A percentile compares a stretch with the other conserved stretches of the same genome.
Evolutionary conservation across 2,888 invertebrate species (phyloP).

Genomic region (Melinopterus prodromus): DNA sequence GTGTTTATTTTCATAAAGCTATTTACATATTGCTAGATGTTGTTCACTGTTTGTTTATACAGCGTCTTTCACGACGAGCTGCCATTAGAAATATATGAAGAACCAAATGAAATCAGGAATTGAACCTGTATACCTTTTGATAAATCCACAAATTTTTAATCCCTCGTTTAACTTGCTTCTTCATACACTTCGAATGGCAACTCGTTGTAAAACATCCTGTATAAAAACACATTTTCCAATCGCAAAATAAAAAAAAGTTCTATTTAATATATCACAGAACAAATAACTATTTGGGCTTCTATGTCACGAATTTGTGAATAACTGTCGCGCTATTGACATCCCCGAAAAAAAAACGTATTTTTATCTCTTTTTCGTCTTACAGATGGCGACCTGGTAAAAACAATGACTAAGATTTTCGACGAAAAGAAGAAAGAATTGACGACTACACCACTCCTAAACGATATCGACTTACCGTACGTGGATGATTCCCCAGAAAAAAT

Average conservation of each 20-base stretch:
- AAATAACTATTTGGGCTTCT: background rate
- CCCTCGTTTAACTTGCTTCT: no score
- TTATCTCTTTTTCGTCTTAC: constrained; percentile 55
- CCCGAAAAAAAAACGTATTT: constrained; percentile 5
- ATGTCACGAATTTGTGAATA: background rate
- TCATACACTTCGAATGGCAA: no score
- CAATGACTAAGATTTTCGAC: constrained; percentile 85
- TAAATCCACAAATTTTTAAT: no score
- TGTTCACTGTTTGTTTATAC: no score
- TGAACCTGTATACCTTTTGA: no score
- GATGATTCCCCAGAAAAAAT: constrained; percentile 72
- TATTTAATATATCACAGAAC: background rate
- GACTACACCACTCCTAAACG: constrained; percentile 59
- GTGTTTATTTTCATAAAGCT: background rate
- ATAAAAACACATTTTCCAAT: no score
- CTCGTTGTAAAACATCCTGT: no score
- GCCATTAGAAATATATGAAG: no score
- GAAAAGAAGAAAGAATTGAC: constrained; percentile 79
- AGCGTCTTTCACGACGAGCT: no score
- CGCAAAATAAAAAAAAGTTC: no score
- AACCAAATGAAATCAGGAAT: no score
- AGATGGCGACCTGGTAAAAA: constrained; percentile 86
- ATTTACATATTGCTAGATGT: background rate
- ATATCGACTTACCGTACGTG: constrained; percentile 74
- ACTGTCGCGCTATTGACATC: background rate